These are phyloP conservation scores for Prunella strophiata DNA, from an alignment of 2,797 vertebrate genomes.

Conservation along the genomic window DNA sequence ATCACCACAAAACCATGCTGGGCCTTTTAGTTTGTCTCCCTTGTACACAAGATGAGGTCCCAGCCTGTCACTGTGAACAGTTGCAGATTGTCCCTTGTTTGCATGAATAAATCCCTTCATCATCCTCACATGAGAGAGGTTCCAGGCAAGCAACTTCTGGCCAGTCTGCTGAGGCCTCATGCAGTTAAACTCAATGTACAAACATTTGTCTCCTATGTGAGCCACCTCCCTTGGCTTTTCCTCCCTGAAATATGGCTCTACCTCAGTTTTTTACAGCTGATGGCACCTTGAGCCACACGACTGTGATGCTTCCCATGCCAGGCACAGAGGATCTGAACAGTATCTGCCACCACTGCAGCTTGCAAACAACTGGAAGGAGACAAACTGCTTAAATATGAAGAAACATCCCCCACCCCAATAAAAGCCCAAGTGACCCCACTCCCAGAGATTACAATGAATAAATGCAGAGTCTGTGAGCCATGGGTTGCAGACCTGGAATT, in stretches of 20 bases:
- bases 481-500: neutral
- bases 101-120: neutral
- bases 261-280: slow-evolving; percentile 47
- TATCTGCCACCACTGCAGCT: slow-evolving; percentile 1
- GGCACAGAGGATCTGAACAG: neutral
- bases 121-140: neutral
- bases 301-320: neutral
- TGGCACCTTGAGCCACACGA: neutral
- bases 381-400: slow-evolving; percentile 1
- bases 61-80: neutral
- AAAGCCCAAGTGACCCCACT: neutral
- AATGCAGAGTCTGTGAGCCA: neutral
- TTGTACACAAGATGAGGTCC: neutral
- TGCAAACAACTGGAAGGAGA: slow-evolving; percentile 34
- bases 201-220: neutral
- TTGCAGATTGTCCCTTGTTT: neutral
- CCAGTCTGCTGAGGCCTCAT: neutral
- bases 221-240: neutral
- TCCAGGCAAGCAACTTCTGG: neutral
- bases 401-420: neutral
- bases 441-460: neutral
- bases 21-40: neutral
- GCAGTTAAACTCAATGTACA: neutral
- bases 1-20: neutral
- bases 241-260: neutral